Percentiles rank a stretch among this genome's conserved stretches.
Conservation (phyloP, 2,113 vertebrate species). For the Ia io region DNA sequence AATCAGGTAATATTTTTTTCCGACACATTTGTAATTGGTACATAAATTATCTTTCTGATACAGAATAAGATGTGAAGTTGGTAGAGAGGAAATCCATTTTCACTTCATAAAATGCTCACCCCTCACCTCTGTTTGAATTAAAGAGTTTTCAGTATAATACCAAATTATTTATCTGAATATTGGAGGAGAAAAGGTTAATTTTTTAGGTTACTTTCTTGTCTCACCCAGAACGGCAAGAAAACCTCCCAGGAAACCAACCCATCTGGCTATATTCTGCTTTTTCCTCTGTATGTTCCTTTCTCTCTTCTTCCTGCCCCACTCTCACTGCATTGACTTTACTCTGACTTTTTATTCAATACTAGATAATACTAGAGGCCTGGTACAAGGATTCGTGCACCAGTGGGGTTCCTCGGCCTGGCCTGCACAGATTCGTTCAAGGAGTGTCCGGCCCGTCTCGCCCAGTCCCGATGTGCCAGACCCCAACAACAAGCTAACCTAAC, state of each 20-base stretch:
- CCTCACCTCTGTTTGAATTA: not conserved
- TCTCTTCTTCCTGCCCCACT: not conserved
- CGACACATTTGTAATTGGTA: slow-evolving; percentile 28
- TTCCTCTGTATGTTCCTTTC: not conserved
- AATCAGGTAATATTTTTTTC: slow-evolving; percentile 4
- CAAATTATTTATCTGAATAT: not conserved
- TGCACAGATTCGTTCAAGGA: no score
- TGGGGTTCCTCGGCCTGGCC: no score
- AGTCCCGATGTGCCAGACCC: no score
- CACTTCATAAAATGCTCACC: slow-evolving; percentile 33
- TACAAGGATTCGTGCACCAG: no score
- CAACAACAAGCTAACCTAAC: no score
- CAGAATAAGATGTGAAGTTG: not conserved
- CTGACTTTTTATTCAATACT: not conserved
- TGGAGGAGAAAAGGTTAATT: not conserved
- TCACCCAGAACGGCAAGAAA: not conserved
- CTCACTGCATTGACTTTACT: not conserved
- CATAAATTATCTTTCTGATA: slow-evolving; percentile 26
- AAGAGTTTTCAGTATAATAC: not conserved
- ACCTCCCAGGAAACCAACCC: not conserved
- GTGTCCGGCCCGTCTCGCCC: no score
- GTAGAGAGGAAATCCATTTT: not conserved
- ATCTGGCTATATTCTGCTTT: not conserved
- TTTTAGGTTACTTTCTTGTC: not conserved
- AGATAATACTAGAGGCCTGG: not conserved